phyloP scores from a whole-genome alignment of 2,797 vertebrate species.

The Discoglossus pictus region DNA sequence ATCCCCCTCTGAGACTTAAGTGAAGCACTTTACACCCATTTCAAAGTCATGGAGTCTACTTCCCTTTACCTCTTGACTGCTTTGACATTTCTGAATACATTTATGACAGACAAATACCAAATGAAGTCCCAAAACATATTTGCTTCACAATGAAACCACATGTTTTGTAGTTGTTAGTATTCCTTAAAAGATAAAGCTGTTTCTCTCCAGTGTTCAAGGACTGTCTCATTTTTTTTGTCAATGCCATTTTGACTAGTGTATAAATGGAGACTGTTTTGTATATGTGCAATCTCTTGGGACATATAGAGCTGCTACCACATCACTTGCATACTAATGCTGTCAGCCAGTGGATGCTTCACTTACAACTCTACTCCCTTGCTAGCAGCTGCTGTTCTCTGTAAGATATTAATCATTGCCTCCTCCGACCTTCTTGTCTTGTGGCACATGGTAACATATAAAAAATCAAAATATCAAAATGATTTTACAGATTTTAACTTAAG shows the following conservation, averaged over 20 bases:
- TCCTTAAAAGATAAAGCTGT: too few relatives aligned
- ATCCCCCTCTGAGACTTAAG: too few relatives aligned
- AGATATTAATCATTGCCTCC: constrained; percentile 6
- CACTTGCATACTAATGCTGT: constrained; percentile 18
- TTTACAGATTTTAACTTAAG: not conserved
- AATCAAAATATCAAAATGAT: not conserved
- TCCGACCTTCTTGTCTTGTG: not conserved
- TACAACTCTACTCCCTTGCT: not conserved
- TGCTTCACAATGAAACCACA: too few relatives aligned
- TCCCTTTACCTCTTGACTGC: too few relatives aligned
- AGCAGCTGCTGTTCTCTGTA: constrained; percentile 3
- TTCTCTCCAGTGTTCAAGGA: constrained; percentile 8
- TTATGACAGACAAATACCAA: too few relatives aligned
- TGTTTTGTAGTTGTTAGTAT: too few relatives aligned
- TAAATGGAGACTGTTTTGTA: constrained; percentile 15
- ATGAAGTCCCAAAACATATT: too few relatives aligned
- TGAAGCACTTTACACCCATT: too few relatives aligned
- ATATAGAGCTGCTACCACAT: constrained; percentile 3
- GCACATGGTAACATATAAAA: too few relatives aligned
- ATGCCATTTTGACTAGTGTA: constrained; percentile 5
- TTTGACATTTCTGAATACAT: too few relatives aligned
- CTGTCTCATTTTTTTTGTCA: constrained; percentile 10
- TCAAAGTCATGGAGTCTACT: too few relatives aligned
- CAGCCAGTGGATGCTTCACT: not conserved
- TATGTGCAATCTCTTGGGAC: constrained; percentile 9